A percentile compares a stretch with the other conserved stretches of the same genome.
phyloP scores from a whole-genome alignment of 2,888 invertebrate species.

The Mythimna albipuncta region DNA sequence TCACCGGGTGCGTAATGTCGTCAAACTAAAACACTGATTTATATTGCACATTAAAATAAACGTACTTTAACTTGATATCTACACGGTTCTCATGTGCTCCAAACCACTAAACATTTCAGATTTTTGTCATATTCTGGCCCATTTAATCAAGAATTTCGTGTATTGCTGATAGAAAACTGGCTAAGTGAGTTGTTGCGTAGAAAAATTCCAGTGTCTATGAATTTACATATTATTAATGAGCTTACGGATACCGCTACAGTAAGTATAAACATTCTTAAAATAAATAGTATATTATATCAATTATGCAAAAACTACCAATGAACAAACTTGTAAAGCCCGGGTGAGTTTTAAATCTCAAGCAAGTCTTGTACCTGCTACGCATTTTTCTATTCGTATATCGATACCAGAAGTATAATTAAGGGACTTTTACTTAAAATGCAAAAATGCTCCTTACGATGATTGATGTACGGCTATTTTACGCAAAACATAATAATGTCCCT shows the following conservation, averaged over 20 bases:
- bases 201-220: slow-evolving; percentile 95
- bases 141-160: slow-evolving; percentile 97
- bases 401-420: no score
- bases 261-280: slow-evolving; percentile 34
- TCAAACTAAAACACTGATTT: background rate
- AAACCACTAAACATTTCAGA: slow-evolving; percentile 71
- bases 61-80: background rate
- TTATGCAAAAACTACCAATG: no score
- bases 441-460: no score
- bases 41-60: background rate
- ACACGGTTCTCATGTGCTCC: background rate
- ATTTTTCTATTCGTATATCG: no score
- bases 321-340: no score
- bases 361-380: no score
- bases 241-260: slow-evolving; percentile 95
- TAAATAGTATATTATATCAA: background rate
- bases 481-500: no score
- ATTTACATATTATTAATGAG: slow-evolving; percentile 94
- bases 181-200: slow-evolving; percentile 91
- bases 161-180: slow-evolving; percentile 92
- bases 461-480: no score
- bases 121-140: slow-evolving; percentile 97
- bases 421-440: no score
- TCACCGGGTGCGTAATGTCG: slow-evolving; percentile 91
- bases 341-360: no score